phyloP scores from a whole-genome alignment of 2,888 invertebrate species.

The Cataglyphis albicans region DNA sequence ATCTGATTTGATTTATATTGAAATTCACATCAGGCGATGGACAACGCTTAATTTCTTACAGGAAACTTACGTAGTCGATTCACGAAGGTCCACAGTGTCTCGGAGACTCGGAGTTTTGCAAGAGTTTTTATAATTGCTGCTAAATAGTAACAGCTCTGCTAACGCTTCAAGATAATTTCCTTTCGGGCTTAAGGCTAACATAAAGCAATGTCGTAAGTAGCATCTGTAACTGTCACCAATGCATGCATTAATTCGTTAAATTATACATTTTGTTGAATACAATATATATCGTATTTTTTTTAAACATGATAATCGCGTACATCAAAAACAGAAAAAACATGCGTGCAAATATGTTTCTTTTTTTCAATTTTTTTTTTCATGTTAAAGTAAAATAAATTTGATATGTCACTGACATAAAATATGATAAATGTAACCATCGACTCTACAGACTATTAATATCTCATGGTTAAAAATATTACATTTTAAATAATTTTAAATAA shows the following conservation, averaged over 20 bases:
- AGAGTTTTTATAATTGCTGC: constrained; percentile 63
- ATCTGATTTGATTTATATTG: neutral
- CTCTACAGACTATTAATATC: constrained; percentile 63
- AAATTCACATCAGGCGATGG: neutral
- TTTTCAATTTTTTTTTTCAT: neutral
- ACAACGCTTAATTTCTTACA: constrained; percentile 61
- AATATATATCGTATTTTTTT: neutral
- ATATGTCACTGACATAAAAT: neutral
- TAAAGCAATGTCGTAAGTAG: constrained; percentile 83
- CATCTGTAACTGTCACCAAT: constrained; percentile 48
- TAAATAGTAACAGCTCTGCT: constrained; percentile 71
- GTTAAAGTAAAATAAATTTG: neutral
- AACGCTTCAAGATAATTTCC: constrained; percentile 78
- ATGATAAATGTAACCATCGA: constrained; percentile 43
- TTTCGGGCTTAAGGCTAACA: constrained; percentile 74
- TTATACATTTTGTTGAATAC: neutral
- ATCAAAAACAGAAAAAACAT: neutral
- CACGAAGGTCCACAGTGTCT: constrained; percentile 17
- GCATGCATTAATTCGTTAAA: neutral
- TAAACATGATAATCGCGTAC: neutral
- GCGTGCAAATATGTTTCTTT: constrained; percentile 34
- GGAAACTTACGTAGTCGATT: constrained; percentile 36
- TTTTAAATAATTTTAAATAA: constrained; percentile 13
- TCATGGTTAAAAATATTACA: constrained; percentile 45
- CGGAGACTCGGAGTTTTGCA: constrained; percentile 52